phyloP scores from a whole-genome alignment of 1,140 invertebrate genomes.

The Drosophila tani region DNA sequence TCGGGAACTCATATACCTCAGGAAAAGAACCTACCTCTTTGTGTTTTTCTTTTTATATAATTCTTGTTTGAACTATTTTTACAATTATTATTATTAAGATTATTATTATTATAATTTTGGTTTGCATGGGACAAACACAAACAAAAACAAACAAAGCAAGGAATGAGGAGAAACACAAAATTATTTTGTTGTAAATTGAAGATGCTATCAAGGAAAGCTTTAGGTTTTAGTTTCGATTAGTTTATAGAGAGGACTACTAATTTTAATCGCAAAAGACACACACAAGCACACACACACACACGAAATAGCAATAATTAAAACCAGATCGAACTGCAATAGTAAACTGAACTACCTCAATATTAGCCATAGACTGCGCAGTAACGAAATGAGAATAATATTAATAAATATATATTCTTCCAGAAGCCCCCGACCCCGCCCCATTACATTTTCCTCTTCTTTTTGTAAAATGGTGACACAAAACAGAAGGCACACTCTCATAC shows the following conservation, averaged over 20 bases:
- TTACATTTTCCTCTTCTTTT: conserved; percentile 43
- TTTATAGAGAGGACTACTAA: conserved; percentile 31
- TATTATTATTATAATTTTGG: conserved; percentile 35
- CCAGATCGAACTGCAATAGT: conserved; percentile 83
- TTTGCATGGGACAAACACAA: conserved; percentile 32
- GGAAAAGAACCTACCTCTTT: conserved; percentile 73
- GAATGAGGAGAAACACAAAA: conserved; percentile 24
- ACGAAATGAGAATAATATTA: conserved; percentile 38
- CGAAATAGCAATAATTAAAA: conserved; percentile 59
- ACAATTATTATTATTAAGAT: conserved; percentile 38
- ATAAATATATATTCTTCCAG: conserved; percentile 20
- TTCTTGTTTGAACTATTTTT: conserved; percentile 38
- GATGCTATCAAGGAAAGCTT: conserved; percentile 75
- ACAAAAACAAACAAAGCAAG: conserved; percentile 7
- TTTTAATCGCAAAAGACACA: conserved; percentile 46
- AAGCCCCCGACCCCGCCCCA: neutral
- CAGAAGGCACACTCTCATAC: conserved; percentile 8
- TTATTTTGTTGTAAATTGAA: conserved; percentile 61
- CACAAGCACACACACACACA: conserved; percentile 22
- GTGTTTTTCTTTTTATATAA: conserved; percentile 31
- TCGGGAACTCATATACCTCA: conserved; percentile 85
- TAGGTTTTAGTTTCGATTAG: conserved; percentile 59
- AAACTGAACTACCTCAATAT: conserved; percentile 84
- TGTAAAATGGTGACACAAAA: conserved; percentile 76
- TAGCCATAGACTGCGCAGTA: conserved; percentile 77